These are phyloP conservation scores for Bubo bubo DNA, from an alignment of 2,113 vertebrate genomes.

Conservation along the genomic window DNA sequence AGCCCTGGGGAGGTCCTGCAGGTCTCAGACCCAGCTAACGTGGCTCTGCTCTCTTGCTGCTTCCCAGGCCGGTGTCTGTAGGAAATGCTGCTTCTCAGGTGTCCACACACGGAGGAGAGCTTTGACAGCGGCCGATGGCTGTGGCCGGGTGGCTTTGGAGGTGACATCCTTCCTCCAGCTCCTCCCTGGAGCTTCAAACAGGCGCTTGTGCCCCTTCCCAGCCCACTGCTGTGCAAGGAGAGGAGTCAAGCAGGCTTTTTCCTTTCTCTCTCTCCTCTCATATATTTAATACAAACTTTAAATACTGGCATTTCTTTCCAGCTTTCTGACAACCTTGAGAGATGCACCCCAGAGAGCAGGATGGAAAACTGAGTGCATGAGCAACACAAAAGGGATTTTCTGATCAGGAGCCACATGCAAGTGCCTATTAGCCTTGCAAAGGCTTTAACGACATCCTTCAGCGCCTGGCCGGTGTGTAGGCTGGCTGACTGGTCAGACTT, in stretches of 20 bases:
- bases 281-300: background rate
- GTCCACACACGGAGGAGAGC: fast-evolving
- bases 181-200: background rate
- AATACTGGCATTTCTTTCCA: background rate
- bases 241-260: background rate
- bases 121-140: background rate
- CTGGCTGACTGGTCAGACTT: constrained; percentile 2
- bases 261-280: background rate
- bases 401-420: background rate
- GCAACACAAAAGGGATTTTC: background rate
- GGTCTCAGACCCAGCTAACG: background rate
- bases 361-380: background rate
- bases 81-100: background rate
- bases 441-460: background rate
- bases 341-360: background rate
- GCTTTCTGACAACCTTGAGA: background rate
- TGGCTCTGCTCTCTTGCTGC: background rate
- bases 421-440: background rate
- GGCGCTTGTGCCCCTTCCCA: background rate
- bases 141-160: background rate
- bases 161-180: background rate
- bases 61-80: background rate
- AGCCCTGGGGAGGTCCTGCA: background rate
- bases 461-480: background rate
- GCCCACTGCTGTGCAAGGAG: background rate